Evolutionary conservation across 2,888 invertebrate genomes (phyloP).

Genomic region (Calliphora vomitoria): DNA sequence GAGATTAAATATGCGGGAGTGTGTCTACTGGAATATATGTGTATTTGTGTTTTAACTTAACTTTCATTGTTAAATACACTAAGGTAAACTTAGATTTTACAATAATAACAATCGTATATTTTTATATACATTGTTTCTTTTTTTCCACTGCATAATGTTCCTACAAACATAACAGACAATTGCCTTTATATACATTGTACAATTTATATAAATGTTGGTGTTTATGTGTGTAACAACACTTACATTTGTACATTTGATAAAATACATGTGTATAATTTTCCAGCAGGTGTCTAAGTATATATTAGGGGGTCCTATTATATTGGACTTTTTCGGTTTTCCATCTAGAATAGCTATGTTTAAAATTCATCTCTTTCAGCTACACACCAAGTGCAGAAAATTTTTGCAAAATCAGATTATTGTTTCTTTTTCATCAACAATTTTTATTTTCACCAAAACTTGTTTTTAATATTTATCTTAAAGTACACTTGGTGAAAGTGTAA

Average conservation of each 20-base stretch:
- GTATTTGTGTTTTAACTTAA: slow-evolving; percentile 1
- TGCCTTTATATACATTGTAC: background rate
- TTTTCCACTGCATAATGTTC: background rate
- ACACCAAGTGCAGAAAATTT: too few relatives aligned
- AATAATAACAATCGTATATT: slow-evolving; percentile 21
- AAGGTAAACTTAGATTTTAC: slow-evolving; percentile 36
- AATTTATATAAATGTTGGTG: background rate
- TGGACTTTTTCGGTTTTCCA: too few relatives aligned
- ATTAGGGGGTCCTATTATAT: too few relatives aligned
- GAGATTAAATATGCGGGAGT: background rate
- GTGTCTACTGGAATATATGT: background rate
- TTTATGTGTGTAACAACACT: background rate
- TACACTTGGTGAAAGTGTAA: too few relatives aligned
- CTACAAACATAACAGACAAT: background rate
- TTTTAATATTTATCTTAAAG: too few relatives aligned
- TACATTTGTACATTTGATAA: background rate
- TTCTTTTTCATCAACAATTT: too few relatives aligned
- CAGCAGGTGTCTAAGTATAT: background rate
- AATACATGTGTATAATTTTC: background rate
- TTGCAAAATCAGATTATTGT: too few relatives aligned
- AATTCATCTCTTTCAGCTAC: too few relatives aligned
- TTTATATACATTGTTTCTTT: background rate
- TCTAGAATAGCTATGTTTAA: too few relatives aligned
- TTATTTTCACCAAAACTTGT: too few relatives aligned
- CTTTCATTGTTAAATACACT: slow-evolving; percentile 47